Evolutionary conservation across 2,113 vertebrate genomes (phyloP), one percentile per base, ranked within the genome.

Genomic region (Sphaerodactylus townsendi): DNA sequence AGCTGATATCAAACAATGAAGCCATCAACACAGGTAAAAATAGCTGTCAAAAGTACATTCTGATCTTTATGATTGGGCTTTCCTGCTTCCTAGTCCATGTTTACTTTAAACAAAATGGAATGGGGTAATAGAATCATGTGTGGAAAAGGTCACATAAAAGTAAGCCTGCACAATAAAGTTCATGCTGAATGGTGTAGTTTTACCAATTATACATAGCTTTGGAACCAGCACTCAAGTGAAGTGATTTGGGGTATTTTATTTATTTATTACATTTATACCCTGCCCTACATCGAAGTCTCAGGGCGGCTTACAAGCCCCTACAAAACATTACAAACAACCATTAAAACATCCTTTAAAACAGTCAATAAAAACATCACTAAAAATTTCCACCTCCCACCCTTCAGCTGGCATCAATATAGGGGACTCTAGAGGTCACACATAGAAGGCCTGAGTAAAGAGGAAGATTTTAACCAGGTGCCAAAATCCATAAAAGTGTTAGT

Each of bases 1-100:
- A 44, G 8, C 28, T 73, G 46, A 65, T 62, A 37, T 71, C 35
- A 77, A 77, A 71, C 74, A 87, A 81, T 25, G 28, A 86, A 81
- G 30, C 50, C 10, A 81, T 86, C 33, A 35, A 69, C 66, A 69
- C 28, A 75, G 44, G 41, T 62, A 81, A 89, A 66, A 33, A 62
- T 44, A 44, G 65, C 21, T n/a, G 39, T 71, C n/a, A 35, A 62
- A 14, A 77, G 35, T 23, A 70, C 11, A 77, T 48, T 39, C 2
- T 17, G 73, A 4, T 33, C 1, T 50, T 70, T 48, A 41, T 82
- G 71, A 5, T 3, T 70, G 17, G 56, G n/a, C 72, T 82, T 85
- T 14, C 28, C 19, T n/a, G 2, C 44, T 76, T 14, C 0, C 1
- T 79, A 37, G 53, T 1, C 2, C 4, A 0, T 75, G 64, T 82